Evolutionary conservation across 1,140 invertebrate species (phyloP).

Genomic region (Copidosoma floridanum): DNA sequence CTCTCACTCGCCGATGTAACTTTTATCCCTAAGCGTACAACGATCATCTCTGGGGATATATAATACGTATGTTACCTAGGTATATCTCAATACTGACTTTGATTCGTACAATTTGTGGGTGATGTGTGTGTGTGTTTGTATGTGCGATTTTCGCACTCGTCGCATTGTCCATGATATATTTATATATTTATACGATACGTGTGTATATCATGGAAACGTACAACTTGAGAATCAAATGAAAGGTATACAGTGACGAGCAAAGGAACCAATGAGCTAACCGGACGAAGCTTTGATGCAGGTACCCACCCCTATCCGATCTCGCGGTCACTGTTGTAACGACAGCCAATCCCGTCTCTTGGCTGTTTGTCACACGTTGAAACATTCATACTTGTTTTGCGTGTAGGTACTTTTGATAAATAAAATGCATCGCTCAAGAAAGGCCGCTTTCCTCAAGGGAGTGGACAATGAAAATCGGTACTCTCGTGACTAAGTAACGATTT

Average conservation of each 20-base stretch:
- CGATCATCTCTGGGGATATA: slow-evolving; percentile 16
- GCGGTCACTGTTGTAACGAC: no score
- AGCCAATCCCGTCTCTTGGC: no score
- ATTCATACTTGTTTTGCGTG: no score
- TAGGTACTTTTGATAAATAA: no score
- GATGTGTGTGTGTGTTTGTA: no score
- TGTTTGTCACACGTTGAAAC: no score
- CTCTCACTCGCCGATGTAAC: background rate
- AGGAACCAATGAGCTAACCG: background rate
- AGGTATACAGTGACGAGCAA: background rate
- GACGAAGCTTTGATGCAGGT: slow-evolving; percentile 21
- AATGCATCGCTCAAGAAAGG: slow-evolving; percentile 10
- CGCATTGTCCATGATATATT: no score
- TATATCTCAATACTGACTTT: background rate
- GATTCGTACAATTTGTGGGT: background rate
- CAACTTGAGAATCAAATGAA: slow-evolving; percentile 1
- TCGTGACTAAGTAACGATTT: no score
- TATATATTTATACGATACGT: background rate
- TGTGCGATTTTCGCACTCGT: no score
- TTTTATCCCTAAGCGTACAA: slow-evolving; percentile 6
- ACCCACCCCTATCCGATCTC: no score
- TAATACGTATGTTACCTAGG: background rate
- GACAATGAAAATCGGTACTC: no score
- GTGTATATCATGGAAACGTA: slow-evolving; percentile 9
- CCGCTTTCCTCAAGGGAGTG: slow-evolving; percentile 13